phyloP scores from a whole-genome alignment of 2,113 vertebrate species.

The Loxodonta africana region DNA sequence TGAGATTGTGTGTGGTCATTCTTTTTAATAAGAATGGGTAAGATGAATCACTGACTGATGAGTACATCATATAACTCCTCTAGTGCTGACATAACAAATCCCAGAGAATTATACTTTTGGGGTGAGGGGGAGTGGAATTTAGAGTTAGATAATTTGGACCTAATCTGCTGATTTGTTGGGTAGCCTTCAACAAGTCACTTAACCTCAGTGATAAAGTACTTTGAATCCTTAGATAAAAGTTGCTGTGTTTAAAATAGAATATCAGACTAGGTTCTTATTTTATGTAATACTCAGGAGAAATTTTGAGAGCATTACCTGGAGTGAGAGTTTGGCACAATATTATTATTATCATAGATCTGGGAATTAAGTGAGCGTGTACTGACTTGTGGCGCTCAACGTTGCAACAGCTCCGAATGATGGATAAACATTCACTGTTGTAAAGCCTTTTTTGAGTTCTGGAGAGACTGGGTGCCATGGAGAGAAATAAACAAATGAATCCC shows the following conservation, averaged over 20 bases:
- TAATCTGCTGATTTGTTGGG: conserved; percentile 61
- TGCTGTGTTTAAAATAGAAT: conserved; percentile 23
- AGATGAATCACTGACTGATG: not conserved
- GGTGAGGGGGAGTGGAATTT: not conserved
- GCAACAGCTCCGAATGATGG: not conserved
- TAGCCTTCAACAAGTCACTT: conserved; percentile 57
- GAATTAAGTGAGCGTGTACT: conserved; percentile 55
- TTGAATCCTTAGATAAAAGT: conserved; percentile 69
- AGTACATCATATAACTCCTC: not conserved
- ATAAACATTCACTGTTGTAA: conserved; percentile 17
- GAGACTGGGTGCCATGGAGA: not conserved
- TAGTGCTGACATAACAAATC: not conserved
- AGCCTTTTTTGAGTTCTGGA: not conserved
- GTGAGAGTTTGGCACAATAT: conserved; percentile 57
- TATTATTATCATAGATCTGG: conserved; percentile 34
- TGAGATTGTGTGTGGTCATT: conserved; percentile 5
- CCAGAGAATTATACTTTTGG: conserved; percentile 9
- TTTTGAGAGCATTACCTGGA: conserved; percentile 61
- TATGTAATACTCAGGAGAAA: conserved; percentile 35
- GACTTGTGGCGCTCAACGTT: conserved; percentile 39
- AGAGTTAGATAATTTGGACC: conserved; percentile 48
- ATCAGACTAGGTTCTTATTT: conserved; percentile 52
- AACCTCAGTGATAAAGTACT: conserved; percentile 43
- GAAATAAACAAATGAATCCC: not conserved
- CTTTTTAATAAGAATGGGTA: conserved; percentile 13